Evolutionary conservation across 2,113 vertebrate species (phyloP).

Genomic region (Eurypyga helias): DNA sequence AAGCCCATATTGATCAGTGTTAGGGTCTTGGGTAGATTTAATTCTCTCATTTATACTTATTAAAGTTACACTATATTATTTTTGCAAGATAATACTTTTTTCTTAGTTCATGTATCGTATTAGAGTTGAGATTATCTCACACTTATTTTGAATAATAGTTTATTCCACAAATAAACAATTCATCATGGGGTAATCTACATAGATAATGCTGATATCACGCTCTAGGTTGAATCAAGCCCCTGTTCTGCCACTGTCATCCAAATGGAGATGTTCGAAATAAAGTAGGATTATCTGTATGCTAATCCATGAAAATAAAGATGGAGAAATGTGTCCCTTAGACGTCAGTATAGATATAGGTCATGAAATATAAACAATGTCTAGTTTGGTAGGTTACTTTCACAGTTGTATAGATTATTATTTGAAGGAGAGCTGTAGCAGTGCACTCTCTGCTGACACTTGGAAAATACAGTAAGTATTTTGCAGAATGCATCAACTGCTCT

Average conservation of each 20-base stretch:
- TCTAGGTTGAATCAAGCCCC: not conserved
- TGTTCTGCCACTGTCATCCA: not conserved
- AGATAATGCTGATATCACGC: not conserved
- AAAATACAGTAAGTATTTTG: constrained; percentile 43
- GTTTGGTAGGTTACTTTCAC: not conserved
- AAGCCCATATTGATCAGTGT: not conserved
- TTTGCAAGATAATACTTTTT: not conserved
- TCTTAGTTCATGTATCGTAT: not conserved
- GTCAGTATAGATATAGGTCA: not conserved
- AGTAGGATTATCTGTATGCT: not conserved
- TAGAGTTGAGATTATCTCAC: not conserved
- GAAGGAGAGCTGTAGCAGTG: constrained; percentile 7
- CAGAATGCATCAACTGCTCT: not conserved
- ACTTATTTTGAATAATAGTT: not conserved
- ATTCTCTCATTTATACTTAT: not conserved
- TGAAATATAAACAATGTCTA: not conserved
- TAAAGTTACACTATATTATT: not conserved
- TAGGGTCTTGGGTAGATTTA: not conserved
- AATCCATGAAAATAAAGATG: not conserved
- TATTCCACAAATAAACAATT: not conserved
- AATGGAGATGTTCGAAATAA: not conserved
- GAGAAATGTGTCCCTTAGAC: not conserved
- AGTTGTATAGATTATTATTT: not conserved
- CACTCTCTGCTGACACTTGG: not conserved
- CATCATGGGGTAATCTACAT: not conserved